A percentile compares a stretch with the other conserved stretches of the same genome.
These are phyloP conservation scores for Zingel zingel DNA, from an alignment of 2,113 vertebrate genomes.

Conservation along the genomic window DNA sequence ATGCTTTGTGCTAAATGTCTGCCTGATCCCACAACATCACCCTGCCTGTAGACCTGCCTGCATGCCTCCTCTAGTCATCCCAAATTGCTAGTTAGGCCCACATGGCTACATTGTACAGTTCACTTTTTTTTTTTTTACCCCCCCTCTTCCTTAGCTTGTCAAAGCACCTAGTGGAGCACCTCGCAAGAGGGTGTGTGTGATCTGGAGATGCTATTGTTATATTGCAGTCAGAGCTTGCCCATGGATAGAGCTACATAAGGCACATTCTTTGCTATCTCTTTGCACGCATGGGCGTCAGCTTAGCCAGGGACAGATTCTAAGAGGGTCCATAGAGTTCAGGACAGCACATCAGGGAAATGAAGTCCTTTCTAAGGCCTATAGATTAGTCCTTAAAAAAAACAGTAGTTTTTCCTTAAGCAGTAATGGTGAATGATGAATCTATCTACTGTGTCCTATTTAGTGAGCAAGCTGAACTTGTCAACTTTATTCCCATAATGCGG, in stretches of 20 bases:
- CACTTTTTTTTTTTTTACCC: conserved; percentile 48
- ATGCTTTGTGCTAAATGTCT: conserved; percentile 73
- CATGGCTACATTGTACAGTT: conserved; percentile 75
- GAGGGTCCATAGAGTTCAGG: conserved; percentile 50
- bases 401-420: conserved; percentile 47
- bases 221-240: conserved; percentile 66
- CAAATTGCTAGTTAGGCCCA: conserved; percentile 58
- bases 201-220: conserved; percentile 54
- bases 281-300: conserved; percentile 56
- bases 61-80: conserved; percentile 71
- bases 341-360: conserved; percentile 55
- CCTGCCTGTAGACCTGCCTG: conserved; percentile 76
- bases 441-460: conserved; percentile 43
- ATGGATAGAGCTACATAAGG: conserved; percentile 61
- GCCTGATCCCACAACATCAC: conserved; percentile 76
- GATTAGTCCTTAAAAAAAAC: conserved; percentile 34
- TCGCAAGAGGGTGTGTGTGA: conserved; percentile 25
- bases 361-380: conserved; percentile 44
- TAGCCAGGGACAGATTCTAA: conserved; percentile 48
- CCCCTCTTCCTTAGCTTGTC: conserved; percentile 52
- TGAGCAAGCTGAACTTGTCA: conserved; percentile 46
- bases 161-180: conserved; percentile 62
- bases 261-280: conserved; percentile 63
- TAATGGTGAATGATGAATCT: conserved; percentile 40
- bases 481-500: conserved; percentile 39